phyloP scores from a whole-genome alignment of 2,113 vertebrate genomes.

The Charadrius vociferus region DNA sequence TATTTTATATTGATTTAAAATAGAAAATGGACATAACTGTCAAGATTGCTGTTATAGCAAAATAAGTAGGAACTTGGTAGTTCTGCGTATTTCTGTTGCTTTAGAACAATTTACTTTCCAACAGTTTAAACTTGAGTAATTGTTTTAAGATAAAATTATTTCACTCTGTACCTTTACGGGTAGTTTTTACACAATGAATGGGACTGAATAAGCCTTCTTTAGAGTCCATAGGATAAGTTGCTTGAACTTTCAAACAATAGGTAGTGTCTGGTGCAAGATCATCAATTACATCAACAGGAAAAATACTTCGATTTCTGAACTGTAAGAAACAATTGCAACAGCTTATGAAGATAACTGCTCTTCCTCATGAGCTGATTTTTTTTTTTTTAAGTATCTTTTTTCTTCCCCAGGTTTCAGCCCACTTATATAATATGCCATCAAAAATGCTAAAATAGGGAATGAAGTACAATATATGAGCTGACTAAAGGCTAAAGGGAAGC shows the following conservation, averaged over 20 bases:
- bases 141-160: neutral
- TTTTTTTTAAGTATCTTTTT: neutral
- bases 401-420: neutral
- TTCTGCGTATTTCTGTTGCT: neutral
- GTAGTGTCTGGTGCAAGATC: slow-evolving; percentile 65
- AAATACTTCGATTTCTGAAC: neutral
- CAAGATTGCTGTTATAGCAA: neutral
- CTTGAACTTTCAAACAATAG: slow-evolving; percentile 74
- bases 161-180: slow-evolving; percentile 56
- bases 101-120: neutral
- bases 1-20: neutral
- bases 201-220: slow-evolving; percentile 43
- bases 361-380: neutral
- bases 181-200: slow-evolving; percentile 53
- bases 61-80: neutral
- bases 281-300: neutral
- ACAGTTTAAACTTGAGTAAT: neutral
- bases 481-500: neutral
- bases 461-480: neutral
- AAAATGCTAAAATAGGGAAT: neutral
- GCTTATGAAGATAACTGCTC: neutral
- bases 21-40: neutral
- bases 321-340: neutral
- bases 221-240: fast-evolving
- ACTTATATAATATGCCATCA: fast-evolving